A percentile compares a stretch with the other conserved stretches of the same genome.
These are phyloP conservation scores for Venustoraphidia nigricollis DNA, from an alignment of 2,888 invertebrate species.

Conservation along the genomic window DNA sequence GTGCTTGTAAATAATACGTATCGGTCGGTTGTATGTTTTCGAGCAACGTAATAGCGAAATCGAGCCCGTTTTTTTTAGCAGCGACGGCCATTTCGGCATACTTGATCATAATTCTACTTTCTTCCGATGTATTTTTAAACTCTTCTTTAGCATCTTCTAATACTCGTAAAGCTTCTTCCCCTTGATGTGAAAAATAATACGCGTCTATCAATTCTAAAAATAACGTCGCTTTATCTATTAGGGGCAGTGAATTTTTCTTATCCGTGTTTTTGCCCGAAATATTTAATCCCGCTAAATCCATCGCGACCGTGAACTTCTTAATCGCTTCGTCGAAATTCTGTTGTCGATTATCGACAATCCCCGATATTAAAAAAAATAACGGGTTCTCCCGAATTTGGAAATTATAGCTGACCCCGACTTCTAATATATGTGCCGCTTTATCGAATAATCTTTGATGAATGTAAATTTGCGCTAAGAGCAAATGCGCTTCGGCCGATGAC, in stretches of 20 bases:
- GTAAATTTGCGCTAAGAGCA: constrained; percentile 75
- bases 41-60: constrained; percentile 66
- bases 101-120: constrained; percentile 68
- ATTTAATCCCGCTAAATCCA: constrained; percentile 42
- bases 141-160: constrained; percentile 62
- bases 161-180: constrained; percentile 63
- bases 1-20: constrained; percentile 69
- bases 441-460: constrained; percentile 52
- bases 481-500: constrained; percentile 68
- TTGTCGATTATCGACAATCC: constrained; percentile 63
- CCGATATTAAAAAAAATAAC: constrained; percentile 75
- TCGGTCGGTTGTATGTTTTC: constrained; percentile 64
- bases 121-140: constrained; percentile 67
- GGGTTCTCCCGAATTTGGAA: constrained; percentile 86
- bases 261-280: constrained; percentile 13
- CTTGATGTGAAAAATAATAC: constrained; percentile 49
- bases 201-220: constrained; percentile 76
- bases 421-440: constrained; percentile 72
- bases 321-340: constrained; percentile 56
- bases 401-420: constrained; percentile 81
- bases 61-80: constrained; percentile 63
- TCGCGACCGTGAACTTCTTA: constrained; percentile 57
- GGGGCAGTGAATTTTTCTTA: constrained; percentile 30
- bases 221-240: constrained; percentile 69
- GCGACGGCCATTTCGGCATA: constrained; percentile 73